Evolutionary conservation across 2,888 invertebrate species (phyloP).

Genomic region (Hypomecis punctinalis): DNA sequence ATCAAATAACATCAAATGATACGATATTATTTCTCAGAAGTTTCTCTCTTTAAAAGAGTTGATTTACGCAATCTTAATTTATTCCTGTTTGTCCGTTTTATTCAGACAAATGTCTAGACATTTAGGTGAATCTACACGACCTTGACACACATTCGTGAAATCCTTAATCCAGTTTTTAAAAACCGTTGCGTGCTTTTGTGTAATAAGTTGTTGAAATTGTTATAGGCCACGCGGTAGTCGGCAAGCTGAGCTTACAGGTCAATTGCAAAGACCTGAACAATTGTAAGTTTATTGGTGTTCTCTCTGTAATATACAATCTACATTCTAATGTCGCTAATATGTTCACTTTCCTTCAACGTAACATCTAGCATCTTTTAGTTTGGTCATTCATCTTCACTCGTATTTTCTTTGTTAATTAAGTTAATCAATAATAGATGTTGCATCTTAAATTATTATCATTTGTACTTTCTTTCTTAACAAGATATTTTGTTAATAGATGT

Average conservation of each 20-base stretch:
- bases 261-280: slow-evolving; percentile 59
- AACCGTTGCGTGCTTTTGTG: slow-evolving; percentile 5
- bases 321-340: slow-evolving; percentile 27
- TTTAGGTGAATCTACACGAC: neutral
- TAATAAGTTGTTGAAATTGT: slow-evolving; percentile 47
- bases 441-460: too few relatives aligned
- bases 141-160: neutral
- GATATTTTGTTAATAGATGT: too few relatives aligned
- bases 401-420: too few relatives aligned
- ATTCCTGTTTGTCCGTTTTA: neutral
- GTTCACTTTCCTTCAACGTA: slow-evolving; percentile 15
- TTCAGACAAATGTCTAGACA: slow-evolving; percentile 6
- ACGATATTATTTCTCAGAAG: too few relatives aligned
- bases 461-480: too few relatives aligned
- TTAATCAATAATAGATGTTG: too few relatives aligned
- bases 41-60: too few relatives aligned
- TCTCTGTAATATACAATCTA: slow-evolving; percentile 20
- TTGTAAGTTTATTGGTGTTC: slow-evolving; percentile 56
- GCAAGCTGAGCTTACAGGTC: slow-evolving; percentile 71
- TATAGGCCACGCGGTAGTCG: slow-evolving; percentile 72
- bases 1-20: too few relatives aligned
- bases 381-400: too few relatives aligned
- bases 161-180: slow-evolving; percentile 5
- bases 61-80: too few relatives aligned
- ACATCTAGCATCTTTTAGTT: too few relatives aligned